phyloP scores from a whole-genome alignment of 2,888 invertebrate species.

The Acrobeloides nanus region DNA sequence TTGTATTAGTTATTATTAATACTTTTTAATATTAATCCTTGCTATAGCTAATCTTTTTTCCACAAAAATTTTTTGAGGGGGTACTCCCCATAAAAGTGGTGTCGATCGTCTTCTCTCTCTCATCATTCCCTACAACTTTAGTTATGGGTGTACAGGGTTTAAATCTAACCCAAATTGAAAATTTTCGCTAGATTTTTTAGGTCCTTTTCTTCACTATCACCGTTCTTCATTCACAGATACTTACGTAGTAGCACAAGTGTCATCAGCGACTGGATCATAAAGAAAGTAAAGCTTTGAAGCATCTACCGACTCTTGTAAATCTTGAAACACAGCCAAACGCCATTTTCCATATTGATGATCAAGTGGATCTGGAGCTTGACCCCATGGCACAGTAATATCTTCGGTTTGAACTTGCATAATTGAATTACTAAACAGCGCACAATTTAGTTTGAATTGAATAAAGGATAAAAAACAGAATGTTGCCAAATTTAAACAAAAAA shows the following conservation, averaged over 20 bases:
- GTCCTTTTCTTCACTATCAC: background rate
- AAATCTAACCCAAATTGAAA: constrained; percentile 1
- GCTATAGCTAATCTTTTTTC: no score
- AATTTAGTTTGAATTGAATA: no score
- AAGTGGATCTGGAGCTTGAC: constrained; percentile 43
- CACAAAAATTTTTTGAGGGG: no score
- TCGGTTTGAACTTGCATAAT: constrained; percentile 43
- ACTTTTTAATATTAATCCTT: no score
- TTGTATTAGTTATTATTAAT: no score
- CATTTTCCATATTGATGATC: constrained; percentile 43
- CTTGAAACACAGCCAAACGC: constrained; percentile 42
- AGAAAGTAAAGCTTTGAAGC: constrained; percentile 45
- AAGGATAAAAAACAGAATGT: no score
- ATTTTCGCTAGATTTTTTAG: background rate
- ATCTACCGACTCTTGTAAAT: constrained; percentile 47
- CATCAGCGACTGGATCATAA: constrained; percentile 50
- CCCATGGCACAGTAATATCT: constrained; percentile 51
- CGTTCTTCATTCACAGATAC: constrained; percentile 9
- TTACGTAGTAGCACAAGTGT: constrained; percentile 37
- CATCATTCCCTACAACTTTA: no score
- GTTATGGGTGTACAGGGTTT: background rate
- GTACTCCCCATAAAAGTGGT: no score
- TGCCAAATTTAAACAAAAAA: no score
- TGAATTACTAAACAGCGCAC: background rate
- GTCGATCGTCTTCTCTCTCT: background rate